Conservation (phyloP, 2,888 invertebrate genomes). For the Acronicta leporina region DNA sequence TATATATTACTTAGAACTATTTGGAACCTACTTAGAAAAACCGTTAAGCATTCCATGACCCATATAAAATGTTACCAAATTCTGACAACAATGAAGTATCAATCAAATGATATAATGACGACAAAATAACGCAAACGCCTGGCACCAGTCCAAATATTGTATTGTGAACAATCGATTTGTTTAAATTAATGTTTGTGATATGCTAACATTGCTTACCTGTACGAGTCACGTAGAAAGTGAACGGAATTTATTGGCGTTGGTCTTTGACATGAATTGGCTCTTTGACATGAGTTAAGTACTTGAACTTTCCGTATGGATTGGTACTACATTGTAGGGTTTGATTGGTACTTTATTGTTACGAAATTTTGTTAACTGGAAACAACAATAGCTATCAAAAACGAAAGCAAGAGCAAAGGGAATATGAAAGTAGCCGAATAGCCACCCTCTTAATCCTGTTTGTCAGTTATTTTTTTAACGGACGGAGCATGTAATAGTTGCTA, state of each 20-base stretch:
- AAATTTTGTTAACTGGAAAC: too few relatives aligned
- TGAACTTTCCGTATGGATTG: constrained; percentile 39
- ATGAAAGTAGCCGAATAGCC: too few relatives aligned
- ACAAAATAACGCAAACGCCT: constrained; percentile 48
- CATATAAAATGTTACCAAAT: constrained; percentile 50
- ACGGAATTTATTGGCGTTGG: constrained; percentile 37
- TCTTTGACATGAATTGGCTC: constrained; percentile 34
- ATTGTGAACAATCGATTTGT: constrained; percentile 49
- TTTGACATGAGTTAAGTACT: constrained; percentile 31
- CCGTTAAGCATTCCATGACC: constrained; percentile 45
- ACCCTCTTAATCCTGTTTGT: too few relatives aligned
- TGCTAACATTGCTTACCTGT: constrained; percentile 29
- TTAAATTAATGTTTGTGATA: constrained; percentile 41
- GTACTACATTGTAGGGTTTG: constrained; percentile 13
- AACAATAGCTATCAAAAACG: too few relatives aligned
- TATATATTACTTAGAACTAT: too few relatives aligned
- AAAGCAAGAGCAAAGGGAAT: too few relatives aligned
- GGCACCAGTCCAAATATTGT: constrained; percentile 54
- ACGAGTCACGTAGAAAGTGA: constrained; percentile 56
- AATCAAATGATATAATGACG: constrained; percentile 49
- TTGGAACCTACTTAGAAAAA: constrained; percentile 12
- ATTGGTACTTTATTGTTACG: background rate
- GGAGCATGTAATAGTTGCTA: too few relatives aligned
- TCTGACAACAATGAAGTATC: constrained; percentile 48
- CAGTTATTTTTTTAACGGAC: too few relatives aligned